Base-by-base conservation (phyloP, 2,797 vertebrate species). In the Megaceryle alcyon region DNA sequence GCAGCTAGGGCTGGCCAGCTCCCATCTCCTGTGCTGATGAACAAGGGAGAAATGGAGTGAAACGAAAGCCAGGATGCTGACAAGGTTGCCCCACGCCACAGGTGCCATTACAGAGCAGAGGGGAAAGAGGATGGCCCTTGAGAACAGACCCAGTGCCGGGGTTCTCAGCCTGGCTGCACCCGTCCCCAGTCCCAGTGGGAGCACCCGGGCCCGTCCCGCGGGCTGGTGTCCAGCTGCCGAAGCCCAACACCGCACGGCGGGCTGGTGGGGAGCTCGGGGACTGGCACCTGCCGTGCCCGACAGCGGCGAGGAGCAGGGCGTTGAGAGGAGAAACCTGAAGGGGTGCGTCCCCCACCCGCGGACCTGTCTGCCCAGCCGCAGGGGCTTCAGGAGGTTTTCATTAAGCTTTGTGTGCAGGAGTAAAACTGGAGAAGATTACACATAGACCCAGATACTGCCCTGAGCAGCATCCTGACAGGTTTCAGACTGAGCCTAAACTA, bases 41-140 rank as follows among this genome's bases (percentile, higher is more conserved):
- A 48, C 0, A 1, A 60, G 39, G 0, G 1, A 26, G 35, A 76
- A 37, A 6, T 1, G 0, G 54, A 44, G 29, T 1, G 6, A 20
- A 35, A 64, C 0, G 0, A 41, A 23, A 60, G 39, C 44, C 64
- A 17, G 28, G 48, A 49, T 0, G 1, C 13, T 19, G 35, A 23
- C 8, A 21, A 29, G n/a, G 25, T 4, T 28, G 57, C 48, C 35
- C 31, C 26, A 9, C 0, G 1, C 35, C 7, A 10, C 7, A 18
- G 35, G 23, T 39, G 69, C 28, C 2, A 0, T 53, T 33, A 26
- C 1, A 0, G 46, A 3, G 26, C 39, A 29, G 43, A 23, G 35
- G 23, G 35, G 26, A 5, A 83, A 29, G n/a, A 37, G 15, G 8
- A 16, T 8, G 57, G 10, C 8, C 29, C 29, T 7, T 2, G 3